Percentiles rank a stretch among this genome's conserved stretches.
Evolutionary conservation across 2,797 vertebrate genomes (phyloP).

Genomic region (Triplophysa bombifrons): DNA sequence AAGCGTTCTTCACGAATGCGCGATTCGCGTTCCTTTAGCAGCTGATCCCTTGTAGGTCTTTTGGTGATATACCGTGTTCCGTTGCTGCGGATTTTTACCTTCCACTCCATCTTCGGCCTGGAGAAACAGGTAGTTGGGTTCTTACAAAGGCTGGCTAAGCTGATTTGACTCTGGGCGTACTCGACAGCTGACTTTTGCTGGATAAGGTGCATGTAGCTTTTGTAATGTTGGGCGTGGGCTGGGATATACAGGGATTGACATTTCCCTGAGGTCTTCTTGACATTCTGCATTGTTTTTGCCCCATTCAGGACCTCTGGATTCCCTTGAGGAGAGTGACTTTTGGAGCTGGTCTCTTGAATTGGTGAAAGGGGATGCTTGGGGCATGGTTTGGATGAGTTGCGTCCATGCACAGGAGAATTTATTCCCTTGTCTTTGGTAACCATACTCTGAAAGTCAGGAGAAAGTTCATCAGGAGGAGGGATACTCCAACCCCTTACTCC

Average conservation of each 20-base stretch:
- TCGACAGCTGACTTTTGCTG: slow-evolving; percentile 97
- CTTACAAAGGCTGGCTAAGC: slow-evolving; percentile 88
- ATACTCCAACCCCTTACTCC: slow-evolving; percentile 95
- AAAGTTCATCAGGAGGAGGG: slow-evolving; percentile 85
- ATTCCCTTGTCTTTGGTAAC: slow-evolving; percentile 47
- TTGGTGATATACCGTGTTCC: slow-evolving; percentile 95
- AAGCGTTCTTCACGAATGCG: slow-evolving; percentile 93
- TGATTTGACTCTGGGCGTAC: slow-evolving; percentile 94
- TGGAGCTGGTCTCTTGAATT: slow-evolving; percentile 73
- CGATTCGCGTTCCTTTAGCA: slow-evolving; percentile 89
- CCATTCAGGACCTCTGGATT: slow-evolving; percentile 72
- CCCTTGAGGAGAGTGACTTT: slow-evolving; percentile 62
- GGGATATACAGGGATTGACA: slow-evolving; percentile 90
- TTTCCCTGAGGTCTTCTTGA: slow-evolving; percentile 45
- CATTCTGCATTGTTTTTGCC: slow-evolving; percentile 42
- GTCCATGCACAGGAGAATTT: slow-evolving; percentile 48
- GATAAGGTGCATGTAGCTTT: slow-evolving; percentile 98
- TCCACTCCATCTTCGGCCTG: slow-evolving; percentile 91
- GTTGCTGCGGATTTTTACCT: slow-evolving; percentile 92
- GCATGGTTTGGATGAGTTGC: slow-evolving; percentile 16
- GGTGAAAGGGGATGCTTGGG: slow-evolving; percentile 73
- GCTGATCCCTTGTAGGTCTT: slow-evolving; percentile 87
- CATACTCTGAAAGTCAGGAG: slow-evolving; percentile 80
- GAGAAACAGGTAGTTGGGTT: slow-evolving; percentile 69
- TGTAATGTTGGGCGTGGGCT: slow-evolving; percentile 93